Base-by-base conservation (phyloP, 2,888 invertebrate genomes). In the Candidula unifasciata region DNA sequence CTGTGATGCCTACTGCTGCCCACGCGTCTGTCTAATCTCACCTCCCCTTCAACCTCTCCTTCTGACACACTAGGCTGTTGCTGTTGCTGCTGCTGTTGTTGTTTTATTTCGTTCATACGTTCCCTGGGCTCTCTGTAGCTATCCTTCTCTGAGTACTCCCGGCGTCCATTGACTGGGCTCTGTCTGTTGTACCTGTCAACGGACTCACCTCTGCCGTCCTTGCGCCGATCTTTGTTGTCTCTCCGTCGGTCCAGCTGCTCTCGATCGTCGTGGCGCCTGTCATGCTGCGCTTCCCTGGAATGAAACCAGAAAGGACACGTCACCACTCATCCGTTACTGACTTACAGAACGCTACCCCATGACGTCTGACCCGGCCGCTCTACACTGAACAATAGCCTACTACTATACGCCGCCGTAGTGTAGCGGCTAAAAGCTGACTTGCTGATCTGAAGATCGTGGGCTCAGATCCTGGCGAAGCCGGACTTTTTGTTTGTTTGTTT, bases 131-230 rank as follows among this genome's bases (percentile, higher is more conserved):
- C 85, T n/a, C 80, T 82, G 68, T 82, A 85, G 66, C 68, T 52
- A n/a, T 83, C 85, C 44, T 81, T 86, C 37, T 86, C 87, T 3
- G 68, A n/a, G 76, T 85, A 86, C 37, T 87, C 87, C 18, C 86
- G 80, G 1, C 87, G 86, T 16, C 88, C 88, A 82, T 91, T 90
- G 60, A 88, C 88, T 3, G 89, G 88, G 44, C 90, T 87, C 85
- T 89, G 90, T 13, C 8, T 10, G 81, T 90, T 86, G 84, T 90
- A 90, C 76, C 89, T 85, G 37, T 90, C 87, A 30, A 77, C 86
- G 64, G 87, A 86, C 69, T 87, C 85, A 54, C 86, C 71, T 54
- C 86, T 74, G 5, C 86, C 83, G 24, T 86, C 83, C 24, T 86
- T 85, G 66, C 85, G 68, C 57, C 87, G 82, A 18, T 86, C 66